phyloP scores from a whole-genome alignment of 2,113 vertebrate species.

The Notarius quadriscutis region DNA sequence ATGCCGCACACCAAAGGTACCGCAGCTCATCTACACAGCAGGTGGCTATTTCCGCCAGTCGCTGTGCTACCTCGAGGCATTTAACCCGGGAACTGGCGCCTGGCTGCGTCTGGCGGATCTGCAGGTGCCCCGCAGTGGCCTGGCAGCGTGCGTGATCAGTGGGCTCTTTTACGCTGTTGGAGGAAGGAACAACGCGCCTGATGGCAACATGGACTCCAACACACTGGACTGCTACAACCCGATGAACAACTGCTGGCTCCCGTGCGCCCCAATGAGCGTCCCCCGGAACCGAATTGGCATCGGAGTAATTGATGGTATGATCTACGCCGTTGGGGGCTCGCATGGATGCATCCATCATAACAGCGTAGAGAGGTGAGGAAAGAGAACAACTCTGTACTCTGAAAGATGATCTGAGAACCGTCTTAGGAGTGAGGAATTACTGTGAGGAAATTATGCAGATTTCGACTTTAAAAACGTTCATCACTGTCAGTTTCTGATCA shows the following conservation, averaged over 20 bases:
- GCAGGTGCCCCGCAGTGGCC: constrained; percentile 85
- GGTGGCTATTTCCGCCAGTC: constrained; percentile 90
- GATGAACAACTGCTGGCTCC: constrained; percentile 91
- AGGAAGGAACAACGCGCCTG: constrained; percentile 87
- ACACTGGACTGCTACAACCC: constrained; percentile 92
- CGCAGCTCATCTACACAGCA: constrained; percentile 87
- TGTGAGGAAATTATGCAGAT: background rate
- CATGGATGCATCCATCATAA: constrained; percentile 91
- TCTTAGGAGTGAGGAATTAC: background rate
- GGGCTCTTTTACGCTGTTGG: constrained; percentile 91
- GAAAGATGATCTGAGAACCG: background rate
- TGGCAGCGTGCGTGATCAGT: constrained; percentile 87
- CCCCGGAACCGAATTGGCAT: constrained; percentile 90
- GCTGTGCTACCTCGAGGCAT: constrained; percentile 85
- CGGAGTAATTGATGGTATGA: constrained; percentile 88
- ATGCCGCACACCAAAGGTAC: constrained; percentile 82
- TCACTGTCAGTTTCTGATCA: background rate
- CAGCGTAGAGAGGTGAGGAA: constrained; percentile 84
- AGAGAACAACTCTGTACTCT: background rate
- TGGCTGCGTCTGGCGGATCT: constrained; percentile 86
- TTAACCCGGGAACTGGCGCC: constrained; percentile 74
- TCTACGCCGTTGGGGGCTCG: constrained; percentile 90
- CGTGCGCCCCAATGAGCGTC: constrained; percentile 87
- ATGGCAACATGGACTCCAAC: constrained; percentile 89
- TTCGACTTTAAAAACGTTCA: background rate